Evolutionary conservation across 2,888 invertebrate species (phyloP), one percentile per base, ranked within the genome.

Genomic region (Tenthredo mesomela): DNA sequence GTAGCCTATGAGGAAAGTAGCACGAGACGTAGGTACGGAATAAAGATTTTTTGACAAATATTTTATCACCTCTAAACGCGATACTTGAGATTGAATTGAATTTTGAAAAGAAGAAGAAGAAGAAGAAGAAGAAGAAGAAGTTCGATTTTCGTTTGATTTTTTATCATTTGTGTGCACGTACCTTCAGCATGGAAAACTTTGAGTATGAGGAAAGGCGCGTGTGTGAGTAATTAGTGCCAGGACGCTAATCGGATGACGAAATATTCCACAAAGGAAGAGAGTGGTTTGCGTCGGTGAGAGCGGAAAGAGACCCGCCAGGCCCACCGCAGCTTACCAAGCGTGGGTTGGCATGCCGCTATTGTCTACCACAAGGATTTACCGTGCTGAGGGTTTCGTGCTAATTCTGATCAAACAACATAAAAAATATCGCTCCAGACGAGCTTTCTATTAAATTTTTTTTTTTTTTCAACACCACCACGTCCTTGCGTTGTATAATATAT

Each of bases 231-330:
- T 92, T 91, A 91, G 92, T 90, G 88, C 86, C 86, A 85, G 83
- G 67, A 86, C 89, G 92, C 90, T 92, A 92, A 92, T 91, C 89
- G 89, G 89, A 89, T 90, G 90, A 90, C 90, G 91, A 91, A 90
- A 91, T 90, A 90, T 90, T 87, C 88, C 75, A 86, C 87, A 85
- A 87, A 86, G 85, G 82, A 78, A 86, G 85, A 86, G 75, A 78
- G 67, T 33, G 70, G 80, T 40, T 33, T 18, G 75, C 50, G 50
- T 75, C 50, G 75, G 29, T 18, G 54, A 80, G 58, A 65, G 37
- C n/a, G 61, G 25, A 50, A 47, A 70, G 67, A 82, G 33, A 21
- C 43, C 15, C 40, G 61, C 33, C 15, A n/a, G 54, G 65, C 25
- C 43, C 47, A 82, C 67, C 82, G 40, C n/a, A 58, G 80, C 40